A percentile compares a stretch with the other conserved stretches of the same genome.
Evolutionary conservation across 2,113 vertebrate genomes (phyloP).

Genomic region (Cavia porcellus): DNA sequence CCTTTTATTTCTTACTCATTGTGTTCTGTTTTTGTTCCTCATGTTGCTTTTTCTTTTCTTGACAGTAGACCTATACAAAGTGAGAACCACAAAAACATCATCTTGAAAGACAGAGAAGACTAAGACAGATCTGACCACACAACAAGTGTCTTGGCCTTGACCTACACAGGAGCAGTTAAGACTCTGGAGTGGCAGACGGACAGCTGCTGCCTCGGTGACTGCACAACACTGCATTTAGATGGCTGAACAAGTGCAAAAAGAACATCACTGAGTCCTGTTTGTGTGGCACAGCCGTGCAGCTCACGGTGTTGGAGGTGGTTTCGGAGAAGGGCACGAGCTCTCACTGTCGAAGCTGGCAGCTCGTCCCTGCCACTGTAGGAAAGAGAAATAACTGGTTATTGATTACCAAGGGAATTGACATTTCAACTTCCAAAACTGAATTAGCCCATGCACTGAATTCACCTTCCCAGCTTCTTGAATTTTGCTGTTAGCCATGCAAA

Average conservation of each 20-base stretch:
- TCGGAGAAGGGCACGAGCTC: constrained; percentile 96
- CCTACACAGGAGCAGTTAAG: constrained; percentile 73
- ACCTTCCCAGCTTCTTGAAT: not conserved
- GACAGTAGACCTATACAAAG: constrained; percentile 77
- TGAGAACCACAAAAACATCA: constrained; percentile 86
- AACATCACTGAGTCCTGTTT: constrained; percentile 73
- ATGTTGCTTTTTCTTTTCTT: constrained; percentile 49
- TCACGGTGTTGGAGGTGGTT: constrained; percentile 96
- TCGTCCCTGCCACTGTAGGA: constrained; percentile 95
- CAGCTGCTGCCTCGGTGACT: constrained; percentile 50
- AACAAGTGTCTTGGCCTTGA: constrained; percentile 83
- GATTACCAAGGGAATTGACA: not conserved
- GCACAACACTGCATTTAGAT: constrained; percentile 72
- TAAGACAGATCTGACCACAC: constrained; percentile 84
- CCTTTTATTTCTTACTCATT: constrained; percentile 5
- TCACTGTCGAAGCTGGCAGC: constrained; percentile 98
- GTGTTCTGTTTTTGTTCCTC: not conserved
- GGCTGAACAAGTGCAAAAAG: constrained; percentile 76
- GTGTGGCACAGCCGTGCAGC: accelerated
- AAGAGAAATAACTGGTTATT: constrained; percentile 54
- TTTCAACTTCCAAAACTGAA: not conserved
- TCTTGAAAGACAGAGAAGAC: constrained; percentile 87
- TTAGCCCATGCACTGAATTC: not conserved
- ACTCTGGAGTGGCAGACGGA: constrained; percentile 48
- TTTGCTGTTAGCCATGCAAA: constrained; percentile 81